Base-by-base conservation (phyloP, 2,888 invertebrate genomes). In the Tinea trinotella region DNA sequence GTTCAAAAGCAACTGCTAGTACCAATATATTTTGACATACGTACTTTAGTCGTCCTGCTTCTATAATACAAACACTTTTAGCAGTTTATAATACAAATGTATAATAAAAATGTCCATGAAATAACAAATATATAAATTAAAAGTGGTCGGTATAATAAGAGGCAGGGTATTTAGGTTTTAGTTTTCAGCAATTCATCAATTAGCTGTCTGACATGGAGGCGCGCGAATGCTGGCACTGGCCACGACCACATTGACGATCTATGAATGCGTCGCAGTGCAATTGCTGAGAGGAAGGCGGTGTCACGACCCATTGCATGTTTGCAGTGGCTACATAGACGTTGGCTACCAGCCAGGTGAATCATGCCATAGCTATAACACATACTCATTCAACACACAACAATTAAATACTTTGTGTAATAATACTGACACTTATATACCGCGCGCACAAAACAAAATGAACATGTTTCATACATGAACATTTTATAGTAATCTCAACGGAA, bases 101-200 rank as follows among this genome's bases (percentile, higher is more conserved):
- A n/a, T n/a, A n/a, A n/a, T n/a, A n/a, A n/a, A n/a, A n/a, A n/a
- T n/a, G n/a, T n/a, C n/a, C n/a, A n/a, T n/a, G n/a, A n/a, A n/a
- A n/a, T n/a, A n/a, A n/a, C n/a, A n/a, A n/a, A n/a, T n/a, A n/a
- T n/a, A n/a, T n/a, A n/a, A n/a, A n/a, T n/a, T n/a, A n/a, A n/a
- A n/a, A 22, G 7, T 35, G 2, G 40, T 4, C 40, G 13, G 13
- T 40, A 40, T 9, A 9, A n/a, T 5, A 40, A 15, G 40, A 40
- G 12, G 40, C 15, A 15, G 3, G 58, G 57, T 59, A 66, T 66
- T 66, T 60, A 53, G 57, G 59, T 55, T 52, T 58, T 59, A 56
- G 62, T 60, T 70, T 65, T 67, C 65, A 67, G 60, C 60, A 55
- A 61, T 62, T 59, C 57, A 60, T 63, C 61, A 63, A 57, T 59